Evolutionary conservation across 2,797 vertebrate genomes (phyloP).

Genomic region (Eulemur mongoz): DNA sequence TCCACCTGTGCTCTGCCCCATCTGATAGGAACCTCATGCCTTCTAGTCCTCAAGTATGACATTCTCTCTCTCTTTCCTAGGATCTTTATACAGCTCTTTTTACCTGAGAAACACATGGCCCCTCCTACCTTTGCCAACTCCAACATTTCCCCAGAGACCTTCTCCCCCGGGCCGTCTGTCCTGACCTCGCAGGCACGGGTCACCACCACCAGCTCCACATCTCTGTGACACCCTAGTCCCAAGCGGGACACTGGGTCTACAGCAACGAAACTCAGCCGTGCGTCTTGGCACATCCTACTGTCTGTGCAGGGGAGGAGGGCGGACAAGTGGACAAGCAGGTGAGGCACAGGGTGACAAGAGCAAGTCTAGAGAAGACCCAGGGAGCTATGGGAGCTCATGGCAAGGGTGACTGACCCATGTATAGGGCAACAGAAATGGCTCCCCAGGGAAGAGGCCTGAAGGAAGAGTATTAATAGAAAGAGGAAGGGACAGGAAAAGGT

Average conservation of each 20-base stretch:
- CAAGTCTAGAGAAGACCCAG: rapidly evolving
- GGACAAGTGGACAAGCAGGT: neutral
- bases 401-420: neutral
- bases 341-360: neutral
- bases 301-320: neutral
- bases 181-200: neutral
- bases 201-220: too few species aligned
- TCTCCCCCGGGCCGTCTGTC: too few species aligned
- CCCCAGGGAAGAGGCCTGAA: neutral
- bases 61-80: neutral
- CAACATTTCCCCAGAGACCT: neutral
- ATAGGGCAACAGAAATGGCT: rapidly evolving
- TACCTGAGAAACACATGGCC: neutral
- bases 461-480: neutral
- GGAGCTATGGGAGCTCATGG: neutral
- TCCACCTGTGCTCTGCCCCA: neutral
- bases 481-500: neutral
- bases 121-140: neutral
- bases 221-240: neutral
- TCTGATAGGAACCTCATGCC: neutral
- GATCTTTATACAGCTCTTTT: neutral
- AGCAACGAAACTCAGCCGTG: rapidly evolving
- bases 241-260: too few species aligned
- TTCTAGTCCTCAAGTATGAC: neutral
- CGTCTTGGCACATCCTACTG: rapidly evolving